Base-by-base conservation (phyloP, 2,888 invertebrate genomes). In the Phania funesta region DNA sequence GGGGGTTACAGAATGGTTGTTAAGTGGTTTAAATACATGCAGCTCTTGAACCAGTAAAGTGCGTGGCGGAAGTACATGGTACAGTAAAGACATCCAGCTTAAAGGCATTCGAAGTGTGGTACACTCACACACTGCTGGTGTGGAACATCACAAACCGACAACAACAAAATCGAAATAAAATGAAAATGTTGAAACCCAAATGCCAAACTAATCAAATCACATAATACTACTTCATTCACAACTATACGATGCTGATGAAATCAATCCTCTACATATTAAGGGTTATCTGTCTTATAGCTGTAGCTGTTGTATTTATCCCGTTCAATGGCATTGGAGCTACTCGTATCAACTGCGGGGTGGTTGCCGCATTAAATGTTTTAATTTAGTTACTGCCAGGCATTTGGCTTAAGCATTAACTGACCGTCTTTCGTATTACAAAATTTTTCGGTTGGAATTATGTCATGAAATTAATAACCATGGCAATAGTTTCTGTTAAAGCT, bases 401-500 rank as follows among this genome's bases (percentile, higher is more conserved):
- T 78, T 65, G 41, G 54, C 65, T 78, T 71, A 48, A 71, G 58
- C 50, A 60, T 74, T 74, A 68, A 62, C 67, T 68, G 77, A 35
- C 32, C 68, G 32, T 11, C 64, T 56, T 70, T 46, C 13, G 56
- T 20, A 26, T 56, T 52, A 41, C 11, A 22, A 48, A 20, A n/a
- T 56, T 24, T 24, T 16, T 38, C 7, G 2, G 4, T 22, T 54
- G 52, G 24, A 52, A 58, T 65, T 46, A 22, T 58, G 4, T 65
- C 65, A 74, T 75, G 54, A 84, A 86, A 87, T 87, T 88, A 87
- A 88, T 87, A 85, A 86, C 84, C 87, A 78, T 86, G 86, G 84
- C 85, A 86, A 87, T 85, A 84, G 48, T 73, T 41, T 16, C 26
- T 52, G 8, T 16, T 46, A 48, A 38, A 41, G 62, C 44, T 56